Conservation (phyloP, 2,888 invertebrate species). For the Camponotus fellah region DNA sequence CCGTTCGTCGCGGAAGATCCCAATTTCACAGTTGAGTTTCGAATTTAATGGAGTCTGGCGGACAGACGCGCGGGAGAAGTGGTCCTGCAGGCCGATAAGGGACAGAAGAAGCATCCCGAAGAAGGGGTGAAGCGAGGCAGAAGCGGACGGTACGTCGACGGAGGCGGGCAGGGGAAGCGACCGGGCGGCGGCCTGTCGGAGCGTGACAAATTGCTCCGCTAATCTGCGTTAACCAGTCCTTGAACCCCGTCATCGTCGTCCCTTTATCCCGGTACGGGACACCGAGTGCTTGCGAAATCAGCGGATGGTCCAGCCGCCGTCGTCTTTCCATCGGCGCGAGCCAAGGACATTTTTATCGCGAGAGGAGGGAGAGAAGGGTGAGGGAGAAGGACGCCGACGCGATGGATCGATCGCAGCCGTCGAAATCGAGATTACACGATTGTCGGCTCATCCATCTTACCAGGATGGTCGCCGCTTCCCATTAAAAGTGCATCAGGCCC, state of each 20-base stretch:
- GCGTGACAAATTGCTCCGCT: conserved; percentile 85
- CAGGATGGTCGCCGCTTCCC: conserved; percentile 79
- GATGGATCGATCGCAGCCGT: conserved; percentile 70
- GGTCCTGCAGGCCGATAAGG: conserved; percentile 66
- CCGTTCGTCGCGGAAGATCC: conserved; percentile 51
- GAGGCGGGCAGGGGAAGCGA: conserved; percentile 51
- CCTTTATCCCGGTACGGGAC: conserved; percentile 81
- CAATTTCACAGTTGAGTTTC: conserved; percentile 77
- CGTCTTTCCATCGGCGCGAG: conserved; percentile 24
- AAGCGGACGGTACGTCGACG: conserved; percentile 58
- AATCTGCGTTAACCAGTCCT: conserved; percentile 85
- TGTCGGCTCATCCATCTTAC: conserved; percentile 83
- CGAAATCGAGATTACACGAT: conserved; percentile 75
- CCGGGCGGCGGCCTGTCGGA: conserved; percentile 79
- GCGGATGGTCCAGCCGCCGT: conserved; percentile 63
- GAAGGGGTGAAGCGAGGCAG: conserved; percentile 71
- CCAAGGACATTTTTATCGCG: conserved; percentile 24
- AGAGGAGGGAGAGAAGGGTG: not conserved
- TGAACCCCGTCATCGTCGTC: conserved; percentile 81
- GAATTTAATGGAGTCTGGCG: conserved; percentile 77
- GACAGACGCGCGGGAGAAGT: conserved; percentile 69
- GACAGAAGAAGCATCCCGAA: conserved; percentile 65
- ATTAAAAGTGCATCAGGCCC: conserved; percentile 85
- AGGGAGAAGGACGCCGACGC: conserved; percentile 21
- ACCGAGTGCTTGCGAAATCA: conserved; percentile 69